These are phyloP conservation scores for Metellina segmentata DNA, from an alignment of 2,888 invertebrate genomes.

Conservation along the genomic window DNA sequence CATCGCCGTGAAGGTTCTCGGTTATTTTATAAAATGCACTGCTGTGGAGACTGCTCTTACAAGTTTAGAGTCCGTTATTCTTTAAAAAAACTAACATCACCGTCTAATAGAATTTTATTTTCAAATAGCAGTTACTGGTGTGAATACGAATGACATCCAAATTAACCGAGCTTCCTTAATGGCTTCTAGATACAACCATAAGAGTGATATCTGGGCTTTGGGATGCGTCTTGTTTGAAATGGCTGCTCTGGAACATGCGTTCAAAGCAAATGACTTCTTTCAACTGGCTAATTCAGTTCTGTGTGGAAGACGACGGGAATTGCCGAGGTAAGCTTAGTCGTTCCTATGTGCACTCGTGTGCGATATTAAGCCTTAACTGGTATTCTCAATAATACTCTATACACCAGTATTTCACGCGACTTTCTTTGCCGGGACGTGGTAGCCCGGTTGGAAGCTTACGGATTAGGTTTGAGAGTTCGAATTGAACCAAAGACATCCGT, in stretches of 20 bases:
- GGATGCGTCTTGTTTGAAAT: slow-evolving; percentile 83
- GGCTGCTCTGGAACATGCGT: slow-evolving; percentile 82
- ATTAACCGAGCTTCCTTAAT: neutral
- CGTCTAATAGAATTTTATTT: too few relatives aligned
- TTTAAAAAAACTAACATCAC: too few relatives aligned
- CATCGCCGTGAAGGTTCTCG: too few relatives aligned
- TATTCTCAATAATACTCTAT: too few relatives aligned
- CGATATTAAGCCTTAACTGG: neutral
- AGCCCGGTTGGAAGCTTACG: too few relatives aligned
- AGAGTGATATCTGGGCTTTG: slow-evolving; percentile 83
- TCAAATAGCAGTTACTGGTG: too few relatives aligned
- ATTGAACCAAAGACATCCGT: too few relatives aligned
- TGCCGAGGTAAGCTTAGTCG: slow-evolving; percentile 45
- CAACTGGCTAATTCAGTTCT: slow-evolving; percentile 82
- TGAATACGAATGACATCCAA: neutral
- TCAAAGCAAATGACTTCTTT: slow-evolving; percentile 82
- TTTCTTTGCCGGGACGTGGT: too few relatives aligned
- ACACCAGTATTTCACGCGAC: neutral
- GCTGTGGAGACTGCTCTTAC: too few relatives aligned
- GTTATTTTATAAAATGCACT: too few relatives aligned
- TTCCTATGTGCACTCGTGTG: neutral
- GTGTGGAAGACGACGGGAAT: slow-evolving; percentile 81
- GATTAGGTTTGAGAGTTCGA: too few relatives aligned
- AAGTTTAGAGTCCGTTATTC: too few relatives aligned
- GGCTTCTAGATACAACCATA: slow-evolving; percentile 81